Conservation (phyloP, 2,113 vertebrate genomes). For the Melospiza melodia region DNA sequence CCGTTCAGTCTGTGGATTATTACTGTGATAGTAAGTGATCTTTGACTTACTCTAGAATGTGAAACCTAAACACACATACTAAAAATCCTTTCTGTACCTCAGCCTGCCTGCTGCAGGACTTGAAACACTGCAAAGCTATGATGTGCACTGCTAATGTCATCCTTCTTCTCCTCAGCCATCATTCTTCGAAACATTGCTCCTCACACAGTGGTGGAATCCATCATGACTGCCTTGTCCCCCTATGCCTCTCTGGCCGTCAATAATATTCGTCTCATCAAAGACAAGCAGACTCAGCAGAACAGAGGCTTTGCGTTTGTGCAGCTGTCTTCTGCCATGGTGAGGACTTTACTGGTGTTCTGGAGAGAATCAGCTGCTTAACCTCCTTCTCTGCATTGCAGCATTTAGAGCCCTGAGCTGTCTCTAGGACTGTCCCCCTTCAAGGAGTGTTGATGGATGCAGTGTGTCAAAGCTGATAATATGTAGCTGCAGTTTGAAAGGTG, state of each 20-base stretch:
- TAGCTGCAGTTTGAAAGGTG: not conserved
- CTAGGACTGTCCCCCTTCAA: not conserved
- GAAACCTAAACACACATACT: not conserved
- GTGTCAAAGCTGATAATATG: not conserved
- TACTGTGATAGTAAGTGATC: conserved; percentile 93
- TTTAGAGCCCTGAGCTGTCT: not conserved
- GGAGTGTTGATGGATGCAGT: not conserved
- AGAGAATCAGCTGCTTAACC: not conserved
- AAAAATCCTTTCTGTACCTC: not conserved
- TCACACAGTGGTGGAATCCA: conserved; percentile 92
- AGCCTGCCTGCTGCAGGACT: not conserved
- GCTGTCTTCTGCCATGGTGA: conserved; percentile 95
- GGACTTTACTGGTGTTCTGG: not conserved
- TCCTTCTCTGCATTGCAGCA: not conserved
- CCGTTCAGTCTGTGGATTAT: conserved; percentile 89
- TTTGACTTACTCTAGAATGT: not conserved
- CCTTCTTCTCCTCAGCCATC: conserved; percentile 80
- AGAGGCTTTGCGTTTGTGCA: conserved; percentile 97
- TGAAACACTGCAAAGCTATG: not conserved
- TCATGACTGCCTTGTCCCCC: conserved; percentile 90
- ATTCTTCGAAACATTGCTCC: conserved; percentile 96
- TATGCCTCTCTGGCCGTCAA: conserved; percentile 94
- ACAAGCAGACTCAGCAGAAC: conserved; percentile 97
- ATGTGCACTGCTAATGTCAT: not conserved
- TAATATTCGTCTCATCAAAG: conserved; percentile 98